Evolutionary conservation across 2,888 invertebrate species (phyloP).

Genomic region (Acronicta alni): DNA sequence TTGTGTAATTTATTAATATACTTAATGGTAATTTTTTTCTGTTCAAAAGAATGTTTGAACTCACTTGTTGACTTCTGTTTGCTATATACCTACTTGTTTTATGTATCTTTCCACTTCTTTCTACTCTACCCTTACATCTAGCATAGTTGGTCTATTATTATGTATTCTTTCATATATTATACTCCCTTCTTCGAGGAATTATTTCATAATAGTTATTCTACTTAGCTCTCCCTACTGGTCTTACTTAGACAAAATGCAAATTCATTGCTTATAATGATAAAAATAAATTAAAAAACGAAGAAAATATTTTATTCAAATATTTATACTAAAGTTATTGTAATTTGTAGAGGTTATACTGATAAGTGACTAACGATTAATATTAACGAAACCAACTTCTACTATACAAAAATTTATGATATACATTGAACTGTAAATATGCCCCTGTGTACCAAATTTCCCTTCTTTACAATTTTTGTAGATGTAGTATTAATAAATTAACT

Average conservation of each 20-base stretch:
- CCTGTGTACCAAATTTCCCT: constrained; percentile 87
- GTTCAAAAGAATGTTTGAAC: constrained; percentile 37
- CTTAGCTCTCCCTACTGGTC: constrained; percentile 68
- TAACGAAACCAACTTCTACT: constrained; percentile 82
- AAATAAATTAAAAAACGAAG: constrained; percentile 72
- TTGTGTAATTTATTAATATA: constrained; percentile 44
- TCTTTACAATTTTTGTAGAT: constrained; percentile 88
- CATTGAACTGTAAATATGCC: constrained; percentile 82
- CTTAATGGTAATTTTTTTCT: constrained; percentile 30
- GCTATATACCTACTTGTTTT: constrained; percentile 46
- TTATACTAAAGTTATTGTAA: constrained; percentile 85
- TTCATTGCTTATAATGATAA: constrained; percentile 73
- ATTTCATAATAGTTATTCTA: constrained; percentile 62
- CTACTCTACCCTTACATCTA: constrained; percentile 60
- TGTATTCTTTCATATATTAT: constrained; percentile 75
- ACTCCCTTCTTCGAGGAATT: constrained; percentile 71
- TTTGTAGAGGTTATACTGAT: constrained; percentile 76
- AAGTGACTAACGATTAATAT: constrained; percentile 70
- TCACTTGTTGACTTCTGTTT: constrained; percentile 40
- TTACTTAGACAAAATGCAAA: constrained; percentile 71
- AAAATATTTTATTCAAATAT: constrained; percentile 88
- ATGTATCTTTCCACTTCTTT: constrained; percentile 50
- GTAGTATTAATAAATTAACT: constrained; percentile 65
- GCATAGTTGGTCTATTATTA: constrained; percentile 59
- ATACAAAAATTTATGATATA: constrained; percentile 85